Percentiles rank a stretch among this genome's conserved stretches.
Evolutionary conservation across 2,888 invertebrate genomes (phyloP).

Genomic region (Plusia festucae): DNA sequence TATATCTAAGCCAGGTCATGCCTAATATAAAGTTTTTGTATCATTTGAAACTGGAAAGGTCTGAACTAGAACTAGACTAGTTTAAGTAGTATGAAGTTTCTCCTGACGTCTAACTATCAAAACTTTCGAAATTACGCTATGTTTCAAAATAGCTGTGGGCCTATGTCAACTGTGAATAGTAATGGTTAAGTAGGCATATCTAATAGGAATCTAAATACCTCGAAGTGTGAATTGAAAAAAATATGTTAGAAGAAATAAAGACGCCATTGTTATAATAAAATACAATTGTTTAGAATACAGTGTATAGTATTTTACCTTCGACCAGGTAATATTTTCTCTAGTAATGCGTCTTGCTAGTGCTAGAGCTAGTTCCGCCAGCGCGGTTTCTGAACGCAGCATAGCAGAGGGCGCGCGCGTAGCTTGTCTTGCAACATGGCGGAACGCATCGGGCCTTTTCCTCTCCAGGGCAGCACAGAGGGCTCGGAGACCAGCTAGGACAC

Average conservation of each 20-base stretch:
- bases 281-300: too few species aligned
- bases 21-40: constrained; percentile 16
- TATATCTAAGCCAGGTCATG: neutral
- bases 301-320: constrained; percentile 88
- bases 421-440: constrained; percentile 92
- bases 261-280: too few species aligned
- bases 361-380: constrained; percentile 90
- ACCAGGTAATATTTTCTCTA: constrained; percentile 93
- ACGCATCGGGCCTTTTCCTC: constrained; percentile 93
- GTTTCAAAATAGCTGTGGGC: constrained; percentile 11
- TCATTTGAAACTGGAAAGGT: constrained; percentile 16
- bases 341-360: constrained; percentile 93
- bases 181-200: too few species aligned
- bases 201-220: too few species aligned
- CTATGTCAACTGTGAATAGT: constrained; percentile 14
- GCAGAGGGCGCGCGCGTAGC: constrained; percentile 90
- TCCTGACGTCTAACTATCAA: constrained; percentile 12
- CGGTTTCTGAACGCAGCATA: constrained; percentile 90
- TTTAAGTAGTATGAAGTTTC: constrained; percentile 16
- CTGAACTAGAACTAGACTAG: constrained; percentile 24
- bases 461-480: constrained; percentile 93
- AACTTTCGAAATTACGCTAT: constrained; percentile 10
- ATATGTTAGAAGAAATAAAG: too few species aligned
- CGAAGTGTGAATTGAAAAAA: too few species aligned
- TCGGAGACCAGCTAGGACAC: constrained; percentile 80